Evolutionary conservation across 2,797 vertebrate species (phyloP).

Genomic region (Betta splendens): DNA sequence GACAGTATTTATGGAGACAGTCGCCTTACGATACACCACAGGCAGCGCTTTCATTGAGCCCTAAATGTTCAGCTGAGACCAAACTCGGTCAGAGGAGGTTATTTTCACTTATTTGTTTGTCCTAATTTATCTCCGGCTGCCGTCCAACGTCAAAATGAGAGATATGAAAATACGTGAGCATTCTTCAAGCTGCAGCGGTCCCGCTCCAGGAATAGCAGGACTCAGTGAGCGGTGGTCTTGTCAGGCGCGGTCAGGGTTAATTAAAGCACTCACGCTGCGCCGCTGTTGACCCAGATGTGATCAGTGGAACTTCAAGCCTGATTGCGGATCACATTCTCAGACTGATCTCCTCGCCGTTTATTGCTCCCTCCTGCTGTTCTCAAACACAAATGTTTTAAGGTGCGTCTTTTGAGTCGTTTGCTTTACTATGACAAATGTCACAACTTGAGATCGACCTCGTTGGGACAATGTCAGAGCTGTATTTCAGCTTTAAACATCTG

Average conservation of each 20-base stretch:
- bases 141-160: slow-evolving; percentile 29
- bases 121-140: slow-evolving; percentile 10
- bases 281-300: slow-evolving; percentile 10
- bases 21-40: slow-evolving; percentile 23
- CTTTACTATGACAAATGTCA: background rate
- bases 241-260: slow-evolving; percentile 8
- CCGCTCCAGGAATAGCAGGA: slow-evolving; percentile 19
- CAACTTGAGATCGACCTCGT: background rate
- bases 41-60: slow-evolving; percentile 7
- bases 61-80: slow-evolving; percentile 39
- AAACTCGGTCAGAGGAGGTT: slow-evolving; percentile 22
- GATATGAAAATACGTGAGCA: slow-evolving; percentile 9
- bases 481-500: slow-evolving; percentile 11
- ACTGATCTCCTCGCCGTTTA: slow-evolving; percentile 10
- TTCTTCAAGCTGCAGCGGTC: slow-evolving; percentile 15
- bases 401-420: background rate
- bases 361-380: background rate
- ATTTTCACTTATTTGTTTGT: slow-evolving; percentile 53
- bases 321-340: slow-evolving; percentile 38
- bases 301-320: slow-evolving; percentile 13
- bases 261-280: slow-evolving; percentile 4
- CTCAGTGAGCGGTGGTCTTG: slow-evolving; percentile 17
- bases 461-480: background rate
- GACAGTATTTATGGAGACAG: slow-evolving; percentile 44
- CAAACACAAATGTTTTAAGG: slow-evolving; percentile 5